Evolutionary conservation across 2,113 vertebrate species (phyloP).

Genomic region (Dascyllus trimaculatus): DNA sequence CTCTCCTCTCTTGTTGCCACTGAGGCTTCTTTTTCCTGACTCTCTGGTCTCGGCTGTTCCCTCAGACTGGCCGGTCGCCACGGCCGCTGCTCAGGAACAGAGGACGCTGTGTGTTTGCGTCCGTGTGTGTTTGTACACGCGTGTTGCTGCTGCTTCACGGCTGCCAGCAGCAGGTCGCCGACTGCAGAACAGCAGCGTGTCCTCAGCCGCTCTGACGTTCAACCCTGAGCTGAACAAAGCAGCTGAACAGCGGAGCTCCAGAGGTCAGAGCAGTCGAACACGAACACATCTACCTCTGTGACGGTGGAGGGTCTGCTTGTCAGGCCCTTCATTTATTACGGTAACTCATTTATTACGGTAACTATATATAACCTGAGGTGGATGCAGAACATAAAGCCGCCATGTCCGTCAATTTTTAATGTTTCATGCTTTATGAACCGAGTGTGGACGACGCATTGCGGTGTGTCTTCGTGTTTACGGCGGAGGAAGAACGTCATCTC

Average conservation of each 20-base stretch:
- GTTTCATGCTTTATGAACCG: too few relatives aligned
- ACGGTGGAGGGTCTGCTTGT: not conserved
- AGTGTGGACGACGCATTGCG: too few relatives aligned
- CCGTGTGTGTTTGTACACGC: constrained; percentile 4
- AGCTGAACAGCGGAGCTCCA: constrained; percentile 24
- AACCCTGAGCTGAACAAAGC: constrained; percentile 31
- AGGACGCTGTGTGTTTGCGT: constrained; percentile 36
- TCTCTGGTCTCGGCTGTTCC: constrained; percentile 17
- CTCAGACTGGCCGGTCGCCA: constrained; percentile 39
- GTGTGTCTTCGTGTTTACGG: not conserved
- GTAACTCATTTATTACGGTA: too few relatives aligned
- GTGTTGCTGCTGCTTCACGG: constrained; percentile 18
- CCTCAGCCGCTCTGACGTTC: constrained; percentile 37
- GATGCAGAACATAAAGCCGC: too few relatives aligned
- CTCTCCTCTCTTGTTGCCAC: too few relatives aligned
- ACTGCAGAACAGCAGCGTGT: constrained; percentile 50
- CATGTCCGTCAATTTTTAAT: not conserved
- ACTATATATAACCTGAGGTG: too few relatives aligned
- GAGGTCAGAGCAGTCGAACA: not conserved
- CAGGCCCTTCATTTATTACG: too few relatives aligned
- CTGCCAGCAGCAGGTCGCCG: constrained; percentile 56
- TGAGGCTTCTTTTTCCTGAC: not conserved
- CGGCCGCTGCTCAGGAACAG: constrained; percentile 49
- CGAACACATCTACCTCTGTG: not conserved
- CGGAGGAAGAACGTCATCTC: too few relatives aligned